Base-by-base conservation (phyloP, 2,797 vertebrate genomes). In the Pseudochirops corinnae region DNA sequence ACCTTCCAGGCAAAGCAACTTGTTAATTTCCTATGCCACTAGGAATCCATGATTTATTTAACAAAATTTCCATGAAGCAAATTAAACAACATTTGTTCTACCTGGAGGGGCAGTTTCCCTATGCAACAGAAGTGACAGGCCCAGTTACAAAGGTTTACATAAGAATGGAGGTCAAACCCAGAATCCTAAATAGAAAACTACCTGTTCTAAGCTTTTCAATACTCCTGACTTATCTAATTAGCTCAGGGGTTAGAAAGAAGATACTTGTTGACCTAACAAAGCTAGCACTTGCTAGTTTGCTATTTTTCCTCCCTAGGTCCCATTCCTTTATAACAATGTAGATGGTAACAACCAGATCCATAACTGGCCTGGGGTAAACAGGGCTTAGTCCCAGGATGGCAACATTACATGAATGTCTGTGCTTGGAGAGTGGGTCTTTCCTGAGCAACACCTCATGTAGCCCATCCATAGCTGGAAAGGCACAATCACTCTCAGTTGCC, bases 61-160 rank as follows among this genome's bases (percentile, higher is more conserved):
- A 98, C 55, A 67, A 98, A 97, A 98, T 97, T 97, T 97, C 93
- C 96, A 97, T 95, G 95, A 97, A 96, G 96, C 96, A 98, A 98
- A 98, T 98, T 97, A 98, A 98, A 96, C 96, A 98, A 97, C 98
- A 98, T 98, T 98, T 98, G 98, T 97, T 98, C 95, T 98, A 98
- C 98, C 98, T 98, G 96, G 97, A 98, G 98, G 98, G 91, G 97
- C 56, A 92, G 52, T 98, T 98, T 9, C 67, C 96, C 92, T 96
- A 57, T 90, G 97, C 92, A 97, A 94, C 95, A 95, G 97, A 97
- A 93, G 90, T 96, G 97, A 96, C 97, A 96, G 97, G 56, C 96
- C 29, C 1, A 57, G 94, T 96, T 96, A 97, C 91, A 94, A 93
- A 98, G 97, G 95, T 94, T 97, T 97, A 94, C 29, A 4, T 3